A percentile compares a stretch with the other conserved stretches of the same genome.
phyloP scores from a whole-genome alignment of 2,113 vertebrate genomes.

The Motacilla tschutschensis region DNA sequence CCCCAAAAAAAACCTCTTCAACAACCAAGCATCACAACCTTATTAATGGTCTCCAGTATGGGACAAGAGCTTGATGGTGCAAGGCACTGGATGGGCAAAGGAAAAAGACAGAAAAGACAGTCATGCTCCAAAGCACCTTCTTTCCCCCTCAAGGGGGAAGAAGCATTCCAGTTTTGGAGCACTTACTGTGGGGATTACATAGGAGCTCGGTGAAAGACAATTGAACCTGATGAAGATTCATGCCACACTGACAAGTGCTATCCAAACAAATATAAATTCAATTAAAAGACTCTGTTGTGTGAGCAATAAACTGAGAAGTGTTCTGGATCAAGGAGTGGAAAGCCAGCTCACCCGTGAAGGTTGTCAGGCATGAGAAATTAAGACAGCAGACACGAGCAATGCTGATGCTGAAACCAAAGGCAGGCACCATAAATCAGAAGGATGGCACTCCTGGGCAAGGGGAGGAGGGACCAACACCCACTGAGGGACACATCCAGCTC shows the following conservation, averaged over 20 bases:
- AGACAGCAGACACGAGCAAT: neutral
- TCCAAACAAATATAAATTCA: conserved; percentile 48
- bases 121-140: neutral
- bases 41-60: neutral
- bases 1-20: no score
- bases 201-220: neutral
- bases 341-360: conserved; percentile 23
- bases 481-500: neutral
- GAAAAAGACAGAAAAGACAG: neutral
- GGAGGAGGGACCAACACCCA: neutral
- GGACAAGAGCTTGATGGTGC: neutral
- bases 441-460: rapidly evolving
- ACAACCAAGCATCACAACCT: neutral
- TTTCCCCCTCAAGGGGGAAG: neutral
- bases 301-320: conserved; percentile 21
- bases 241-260: neutral
- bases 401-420: neutral
- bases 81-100: neutral
- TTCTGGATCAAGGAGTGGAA: neutral
- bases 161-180: neutral
- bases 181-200: neutral
- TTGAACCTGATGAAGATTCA: conserved; percentile 23
- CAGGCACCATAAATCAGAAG: neutral
- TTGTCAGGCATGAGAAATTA: conserved; percentile 41
- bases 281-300: conserved; percentile 30